Evolutionary conservation across 2,797 vertebrate genomes (phyloP).

Genomic region (Scolopax bukidnonensis): DNA sequence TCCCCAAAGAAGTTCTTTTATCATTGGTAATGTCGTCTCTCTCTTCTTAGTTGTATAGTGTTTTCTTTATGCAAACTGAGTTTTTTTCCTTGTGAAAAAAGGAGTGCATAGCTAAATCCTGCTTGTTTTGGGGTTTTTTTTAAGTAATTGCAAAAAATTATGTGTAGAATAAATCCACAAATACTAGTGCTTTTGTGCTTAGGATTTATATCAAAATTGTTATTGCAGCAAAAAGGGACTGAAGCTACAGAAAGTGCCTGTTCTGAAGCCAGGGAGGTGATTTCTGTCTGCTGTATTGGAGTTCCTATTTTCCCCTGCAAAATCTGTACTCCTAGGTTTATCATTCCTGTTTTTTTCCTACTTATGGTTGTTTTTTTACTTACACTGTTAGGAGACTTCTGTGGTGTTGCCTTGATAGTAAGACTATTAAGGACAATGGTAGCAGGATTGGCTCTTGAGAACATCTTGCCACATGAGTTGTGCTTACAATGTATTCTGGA

Average conservation of each 20-base stretch:
- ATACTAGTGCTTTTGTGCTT: not conserved
- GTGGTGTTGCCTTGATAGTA: not conserved
- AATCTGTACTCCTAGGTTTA: not conserved
- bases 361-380: not conserved
- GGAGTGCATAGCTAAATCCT: not conserved
- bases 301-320: not conserved
- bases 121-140: not conserved
- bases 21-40: not conserved
- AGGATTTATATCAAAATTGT: not conserved
- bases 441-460: not conserved
- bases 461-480: not conserved
- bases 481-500: not conserved
- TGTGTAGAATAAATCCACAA: not conserved
- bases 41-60: not conserved
- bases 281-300: not conserved
- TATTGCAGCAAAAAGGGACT: not conserved
- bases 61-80: not conserved
- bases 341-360: not conserved
- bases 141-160: not conserved
- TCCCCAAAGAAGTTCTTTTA: not conserved
- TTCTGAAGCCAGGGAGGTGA: not conserved
- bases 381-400: accelerated
- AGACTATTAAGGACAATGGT: not conserved
- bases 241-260: not conserved
- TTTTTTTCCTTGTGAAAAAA: not conserved